These are phyloP conservation scores for Rhingia rostrata DNA, from an alignment of 2,888 invertebrate genomes.

Conservation along the genomic window DNA sequence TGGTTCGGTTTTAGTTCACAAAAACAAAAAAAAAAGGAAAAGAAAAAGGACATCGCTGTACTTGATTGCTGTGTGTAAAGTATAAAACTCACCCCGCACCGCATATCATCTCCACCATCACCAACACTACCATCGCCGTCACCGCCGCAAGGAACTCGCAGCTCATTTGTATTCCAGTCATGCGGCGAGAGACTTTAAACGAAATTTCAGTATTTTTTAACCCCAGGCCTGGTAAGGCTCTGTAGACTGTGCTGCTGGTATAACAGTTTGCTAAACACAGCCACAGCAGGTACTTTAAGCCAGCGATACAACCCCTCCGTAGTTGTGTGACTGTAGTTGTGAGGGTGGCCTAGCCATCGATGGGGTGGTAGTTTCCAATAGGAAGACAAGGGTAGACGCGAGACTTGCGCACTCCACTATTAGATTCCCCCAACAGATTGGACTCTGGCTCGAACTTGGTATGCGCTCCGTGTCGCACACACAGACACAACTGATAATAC, in stretches of 20 bases:
- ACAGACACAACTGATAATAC: slow-evolving; percentile 57
- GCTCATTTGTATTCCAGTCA: slow-evolving; percentile 74
- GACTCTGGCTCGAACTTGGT: slow-evolving; percentile 51
- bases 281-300: slow-evolving; percentile 40
- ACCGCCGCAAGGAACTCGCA: slow-evolving; percentile 66
- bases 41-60: slow-evolving; percentile 69
- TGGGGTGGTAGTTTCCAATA: slow-evolving; percentile 59
- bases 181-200: slow-evolving; percentile 72
- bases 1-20: not conserved
- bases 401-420: slow-evolving; percentile 52
- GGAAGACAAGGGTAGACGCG: slow-evolving; percentile 48
- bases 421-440: slow-evolving; percentile 39
- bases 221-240: slow-evolving; percentile 57
- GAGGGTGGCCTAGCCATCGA: slow-evolving; percentile 46
- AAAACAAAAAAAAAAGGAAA: slow-evolving; percentile 58
- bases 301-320: slow-evolving; percentile 53
- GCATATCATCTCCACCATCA: slow-evolving; percentile 6
- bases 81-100: slow-evolving; percentile 75
- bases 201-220: slow-evolving; percentile 71
- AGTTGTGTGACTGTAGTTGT: slow-evolving; percentile 28
- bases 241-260: slow-evolving; percentile 54
- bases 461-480: slow-evolving; percentile 61
- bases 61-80: slow-evolving; percentile 76
- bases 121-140: slow-evolving; percentile 42
- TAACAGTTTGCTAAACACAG: slow-evolving; percentile 71